Percentiles rank a stretch among this genome's conserved stretches.
phyloP scores from a whole-genome alignment of 2,797 vertebrate genomes.

The Acropternis orthonyx region DNA sequence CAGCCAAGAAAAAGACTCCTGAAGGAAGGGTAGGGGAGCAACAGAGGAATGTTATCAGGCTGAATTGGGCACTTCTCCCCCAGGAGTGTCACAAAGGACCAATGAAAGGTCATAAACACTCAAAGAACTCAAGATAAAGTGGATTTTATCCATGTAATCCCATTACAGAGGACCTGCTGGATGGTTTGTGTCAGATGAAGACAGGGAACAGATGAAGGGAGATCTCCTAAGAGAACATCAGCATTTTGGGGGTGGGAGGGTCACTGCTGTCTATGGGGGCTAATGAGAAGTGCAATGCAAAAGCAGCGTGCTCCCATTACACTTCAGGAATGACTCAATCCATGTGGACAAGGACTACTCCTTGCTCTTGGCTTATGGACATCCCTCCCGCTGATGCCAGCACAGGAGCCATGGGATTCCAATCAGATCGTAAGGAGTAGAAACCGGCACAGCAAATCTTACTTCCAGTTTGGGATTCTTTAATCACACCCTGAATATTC shows the following conservation, averaged over 20 bases:
- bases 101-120: neutral
- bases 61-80: neutral
- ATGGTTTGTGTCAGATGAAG: neutral
- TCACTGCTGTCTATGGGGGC: neutral
- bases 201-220: neutral
- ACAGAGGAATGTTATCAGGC: neutral
- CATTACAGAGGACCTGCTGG: neutral
- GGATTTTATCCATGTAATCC: neutral
- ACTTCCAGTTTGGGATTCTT: neutral
- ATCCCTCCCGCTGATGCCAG: neutral
- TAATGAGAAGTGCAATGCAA: neutral
- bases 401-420: neutral
- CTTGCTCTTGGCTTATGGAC: neutral
- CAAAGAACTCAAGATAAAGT: neutral
- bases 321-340: neutral
- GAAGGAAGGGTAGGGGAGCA: neutral
- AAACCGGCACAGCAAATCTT: neutral
- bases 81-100: neutral
- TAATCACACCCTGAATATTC: neutral
- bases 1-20: neutral
- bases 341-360: neutral
- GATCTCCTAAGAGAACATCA: neutral
- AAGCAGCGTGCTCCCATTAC: fast-evolving
- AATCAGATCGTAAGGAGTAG: neutral
- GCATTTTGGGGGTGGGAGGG: neutral